Percentiles rank a stretch among this genome's conserved stretches.
Conservation (phyloP, 2,888 invertebrate species). For the Drosophila suboccidentalis region DNA sequence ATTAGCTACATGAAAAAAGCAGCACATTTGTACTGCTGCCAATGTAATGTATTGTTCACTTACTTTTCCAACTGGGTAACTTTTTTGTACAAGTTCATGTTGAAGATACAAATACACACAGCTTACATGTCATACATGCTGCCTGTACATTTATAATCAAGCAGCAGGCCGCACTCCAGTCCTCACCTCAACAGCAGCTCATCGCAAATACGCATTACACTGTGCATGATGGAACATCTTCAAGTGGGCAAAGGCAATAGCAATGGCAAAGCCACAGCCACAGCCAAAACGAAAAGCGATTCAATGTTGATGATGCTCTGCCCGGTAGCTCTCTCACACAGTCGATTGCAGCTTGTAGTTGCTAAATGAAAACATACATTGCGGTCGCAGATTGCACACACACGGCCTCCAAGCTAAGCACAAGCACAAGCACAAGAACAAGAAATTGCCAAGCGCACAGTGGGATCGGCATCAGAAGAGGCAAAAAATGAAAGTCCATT, state of each 20-base stretch:
- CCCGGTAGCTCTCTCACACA: constrained; percentile 58
- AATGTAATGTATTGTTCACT: constrained; percentile 8
- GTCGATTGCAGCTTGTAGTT: constrained; percentile 70
- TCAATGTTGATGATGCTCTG: constrained; percentile 41
- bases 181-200: constrained; percentile 16
- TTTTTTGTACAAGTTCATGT: constrained; percentile 1
- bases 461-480: constrained; percentile 22
- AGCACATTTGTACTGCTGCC: background rate
- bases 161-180: constrained; percentile 38
- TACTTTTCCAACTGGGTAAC: constrained; percentile 41
- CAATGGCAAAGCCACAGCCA: constrained; percentile 26
- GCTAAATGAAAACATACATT: constrained; percentile 80
- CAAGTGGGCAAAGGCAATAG: constrained; percentile 48
- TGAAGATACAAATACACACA: constrained; percentile 30
- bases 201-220: constrained; percentile 56
- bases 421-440: constrained; percentile 10
- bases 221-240: constrained; percentile 77
- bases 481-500: constrained; percentile 33
- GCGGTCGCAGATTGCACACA: constrained; percentile 61
- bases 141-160: constrained; percentile 77
- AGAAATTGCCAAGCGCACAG: constrained; percentile 59
- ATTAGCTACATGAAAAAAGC: background rate
- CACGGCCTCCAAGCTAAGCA: constrained; percentile 12
- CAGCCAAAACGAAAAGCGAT: constrained; percentile 34
- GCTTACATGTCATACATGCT: constrained; percentile 76